Conservation (phyloP, 2,888 invertebrate genomes). For the Balanococcus diminutus region DNA sequence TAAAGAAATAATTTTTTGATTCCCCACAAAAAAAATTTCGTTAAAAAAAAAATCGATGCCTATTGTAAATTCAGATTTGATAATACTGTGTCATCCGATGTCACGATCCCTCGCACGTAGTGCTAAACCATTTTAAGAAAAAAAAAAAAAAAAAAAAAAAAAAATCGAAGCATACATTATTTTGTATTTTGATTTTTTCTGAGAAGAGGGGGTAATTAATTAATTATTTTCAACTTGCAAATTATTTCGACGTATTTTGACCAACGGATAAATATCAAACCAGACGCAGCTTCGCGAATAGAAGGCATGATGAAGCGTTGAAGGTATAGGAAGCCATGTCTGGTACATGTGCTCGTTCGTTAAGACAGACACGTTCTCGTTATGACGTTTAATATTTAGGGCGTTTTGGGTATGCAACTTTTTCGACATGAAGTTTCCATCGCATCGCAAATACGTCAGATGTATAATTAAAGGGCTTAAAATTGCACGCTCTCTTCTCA, state of each 20-base stretch:
- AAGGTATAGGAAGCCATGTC: not conserved
- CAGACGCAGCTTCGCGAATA: not conserved
- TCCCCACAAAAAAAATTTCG: too few species aligned
- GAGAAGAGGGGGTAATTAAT: too few species aligned
- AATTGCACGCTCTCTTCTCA: not conserved
- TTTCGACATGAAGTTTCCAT: not conserved
- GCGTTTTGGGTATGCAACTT: slow-evolving; percentile 28
- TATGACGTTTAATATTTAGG: not conserved
- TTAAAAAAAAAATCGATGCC: too few species aligned
- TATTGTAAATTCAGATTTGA: too few species aligned
- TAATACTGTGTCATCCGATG: too few species aligned
- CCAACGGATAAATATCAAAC: not conserved
- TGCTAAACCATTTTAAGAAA: too few species aligned
- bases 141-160: too few species aligned
- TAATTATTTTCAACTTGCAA: too few species aligned
- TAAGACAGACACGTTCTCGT: not conserved
- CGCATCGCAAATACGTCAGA: not conserved
- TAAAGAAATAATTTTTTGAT: too few species aligned
- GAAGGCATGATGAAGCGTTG: not conserved
- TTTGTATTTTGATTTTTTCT: too few species aligned
- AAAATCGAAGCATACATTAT: too few species aligned
- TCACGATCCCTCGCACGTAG: too few species aligned
- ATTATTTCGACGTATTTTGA: not conserved
- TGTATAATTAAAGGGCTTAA: not conserved
- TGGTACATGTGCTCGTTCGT: not conserved